Evolutionary conservation across 92 coral and sea anemone genomes (phyloP).

Genomic region (Plumapathes pennacea): DNA sequence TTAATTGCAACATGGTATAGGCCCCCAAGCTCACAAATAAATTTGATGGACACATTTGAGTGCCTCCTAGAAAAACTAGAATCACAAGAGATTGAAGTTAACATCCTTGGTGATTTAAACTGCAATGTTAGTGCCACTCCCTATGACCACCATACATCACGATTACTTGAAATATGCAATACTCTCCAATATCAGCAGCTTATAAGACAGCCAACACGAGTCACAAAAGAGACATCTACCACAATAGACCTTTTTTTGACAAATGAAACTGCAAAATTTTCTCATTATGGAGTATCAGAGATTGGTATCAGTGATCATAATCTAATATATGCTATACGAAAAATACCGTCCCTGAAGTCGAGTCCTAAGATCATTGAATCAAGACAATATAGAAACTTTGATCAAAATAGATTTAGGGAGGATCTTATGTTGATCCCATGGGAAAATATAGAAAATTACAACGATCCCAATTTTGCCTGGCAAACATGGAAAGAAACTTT

Average conservation of each 20-base stretch:
- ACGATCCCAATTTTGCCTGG: constrained; percentile 26
- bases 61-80: constrained; percentile 8
- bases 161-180: constrained; percentile 4
- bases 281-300: constrained; percentile 23
- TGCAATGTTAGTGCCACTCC: too few species aligned
- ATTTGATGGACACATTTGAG: constrained; percentile 7
- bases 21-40: constrained; percentile 2
- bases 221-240: constrained; percentile 1
- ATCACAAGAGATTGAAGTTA: constrained; percentile 4
- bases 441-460: constrained; percentile 14
- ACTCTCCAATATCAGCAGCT: constrained; percentile 7
- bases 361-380: constrained; percentile 16
- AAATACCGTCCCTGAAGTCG: constrained; percentile 11
- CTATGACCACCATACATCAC: constrained; percentile 9
- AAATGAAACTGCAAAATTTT: constrained; percentile 3
- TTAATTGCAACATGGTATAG: constrained; percentile 8
- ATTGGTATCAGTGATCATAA: constrained; percentile 23
- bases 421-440: constrained; percentile 26
- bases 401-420: constrained; percentile 10
- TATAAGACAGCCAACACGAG: constrained; percentile 6
- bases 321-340: constrained; percentile 10
- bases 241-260: constrained; percentile 12
- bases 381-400: constrained; percentile 8
- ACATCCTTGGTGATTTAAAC: constrained; percentile 13
- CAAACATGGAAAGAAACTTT: constrained; percentile 3